Percentiles rank a stretch among this genome's conserved stretches.
Conservation (phyloP, 2,113 vertebrate species). For the Castor canadensis region DNA sequence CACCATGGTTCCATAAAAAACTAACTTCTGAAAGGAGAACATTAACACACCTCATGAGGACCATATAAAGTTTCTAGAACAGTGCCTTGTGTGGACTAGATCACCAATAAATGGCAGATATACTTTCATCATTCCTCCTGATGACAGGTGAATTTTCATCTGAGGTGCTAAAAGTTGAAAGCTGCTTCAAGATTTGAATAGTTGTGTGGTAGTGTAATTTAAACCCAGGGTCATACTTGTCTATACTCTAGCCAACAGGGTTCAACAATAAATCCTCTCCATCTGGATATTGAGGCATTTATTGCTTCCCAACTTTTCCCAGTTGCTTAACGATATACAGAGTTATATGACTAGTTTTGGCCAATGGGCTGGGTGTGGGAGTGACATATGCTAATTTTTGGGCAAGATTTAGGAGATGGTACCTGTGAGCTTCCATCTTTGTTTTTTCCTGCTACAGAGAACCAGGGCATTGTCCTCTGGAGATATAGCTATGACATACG, state of each 20-base stretch:
- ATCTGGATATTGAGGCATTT: neutral
- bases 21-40: neutral
- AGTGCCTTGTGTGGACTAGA: neutral
- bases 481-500: neutral
- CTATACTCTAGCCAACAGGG: neutral
- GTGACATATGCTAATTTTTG: neutral
- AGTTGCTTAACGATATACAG: neutral
- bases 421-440: fast-evolving
- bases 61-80: neutral
- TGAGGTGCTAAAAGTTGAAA: neutral
- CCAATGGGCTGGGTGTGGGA: neutral
- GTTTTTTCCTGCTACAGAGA: neutral
- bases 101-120: neutral
- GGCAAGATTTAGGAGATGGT: neutral
- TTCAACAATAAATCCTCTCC: neutral
- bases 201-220: neutral
- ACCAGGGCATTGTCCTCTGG: neutral
- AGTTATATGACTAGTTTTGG: neutral
- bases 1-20: neutral
- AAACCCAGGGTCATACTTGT: neutral
- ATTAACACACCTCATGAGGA: neutral
- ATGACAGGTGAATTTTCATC: neutral
- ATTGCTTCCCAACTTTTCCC: neutral
- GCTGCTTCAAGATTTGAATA: neutral
- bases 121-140: neutral